These are phyloP conservation scores for Acanthis flammea DNA, from an alignment of 2,797 vertebrate genomes.

Conservation along the genomic window DNA sequence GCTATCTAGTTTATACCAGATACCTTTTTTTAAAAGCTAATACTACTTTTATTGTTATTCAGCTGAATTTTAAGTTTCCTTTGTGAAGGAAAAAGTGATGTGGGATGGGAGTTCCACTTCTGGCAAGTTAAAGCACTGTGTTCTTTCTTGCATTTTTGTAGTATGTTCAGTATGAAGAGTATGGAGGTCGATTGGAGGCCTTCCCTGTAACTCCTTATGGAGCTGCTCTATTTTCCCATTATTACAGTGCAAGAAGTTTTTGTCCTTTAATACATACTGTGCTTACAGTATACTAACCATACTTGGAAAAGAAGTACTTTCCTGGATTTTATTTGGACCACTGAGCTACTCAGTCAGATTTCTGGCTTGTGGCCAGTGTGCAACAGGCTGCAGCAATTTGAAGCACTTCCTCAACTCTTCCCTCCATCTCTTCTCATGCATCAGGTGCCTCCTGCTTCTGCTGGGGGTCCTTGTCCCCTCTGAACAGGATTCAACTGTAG, in stretches of 20 bases:
- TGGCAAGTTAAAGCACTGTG: neutral
- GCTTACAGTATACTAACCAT: neutral
- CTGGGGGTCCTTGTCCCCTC: neutral
- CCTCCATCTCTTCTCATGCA: neutral
- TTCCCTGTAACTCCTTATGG: neutral
- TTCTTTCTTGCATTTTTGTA: neutral
- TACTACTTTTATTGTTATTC: neutral
- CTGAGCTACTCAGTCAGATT: neutral
- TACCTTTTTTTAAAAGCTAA: neutral
- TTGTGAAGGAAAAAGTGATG: neutral
- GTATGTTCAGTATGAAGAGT: neutral
- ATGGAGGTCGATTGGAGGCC: fast-evolving
- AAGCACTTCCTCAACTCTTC: neutral
- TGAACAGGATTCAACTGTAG: neutral
- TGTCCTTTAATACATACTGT: neutral
- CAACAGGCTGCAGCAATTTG: neutral
- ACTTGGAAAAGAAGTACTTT: neutral
- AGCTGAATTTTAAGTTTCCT: neutral
- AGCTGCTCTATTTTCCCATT: neutral
- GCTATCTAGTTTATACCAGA: neutral
- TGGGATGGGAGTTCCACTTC: neutral
- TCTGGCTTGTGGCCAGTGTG: neutral
- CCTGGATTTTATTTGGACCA: neutral
- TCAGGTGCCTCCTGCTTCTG: fast-evolving
- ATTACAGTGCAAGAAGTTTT: neutral